A percentile compares a stretch with the other conserved stretches of the same genome.
phyloP scores from a whole-genome alignment of 2,113 vertebrate species.

The Gopherus evgoodei region DNA sequence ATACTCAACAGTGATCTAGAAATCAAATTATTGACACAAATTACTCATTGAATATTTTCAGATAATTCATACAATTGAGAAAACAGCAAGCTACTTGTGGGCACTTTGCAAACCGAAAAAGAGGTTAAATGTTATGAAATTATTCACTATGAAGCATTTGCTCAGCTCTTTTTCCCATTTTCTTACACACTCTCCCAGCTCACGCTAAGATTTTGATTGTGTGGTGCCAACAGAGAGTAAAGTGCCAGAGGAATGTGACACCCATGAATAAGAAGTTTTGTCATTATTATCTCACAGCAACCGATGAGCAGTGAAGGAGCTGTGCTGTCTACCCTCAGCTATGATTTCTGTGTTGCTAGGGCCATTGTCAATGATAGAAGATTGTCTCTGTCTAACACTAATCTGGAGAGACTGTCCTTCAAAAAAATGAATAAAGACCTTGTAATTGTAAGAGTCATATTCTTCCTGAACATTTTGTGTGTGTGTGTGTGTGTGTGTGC shows the following conservation, averaged over 20 bases:
- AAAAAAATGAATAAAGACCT: neutral
- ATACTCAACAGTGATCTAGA: neutral
- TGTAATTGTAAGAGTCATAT: neutral
- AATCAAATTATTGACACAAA: neutral
- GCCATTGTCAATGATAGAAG: neutral
- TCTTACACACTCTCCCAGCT: neutral
- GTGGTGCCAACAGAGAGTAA: neutral
- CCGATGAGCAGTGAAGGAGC: neutral
- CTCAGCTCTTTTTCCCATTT: neutral
- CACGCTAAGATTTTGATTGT: neutral
- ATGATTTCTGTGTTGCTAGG: neutral
- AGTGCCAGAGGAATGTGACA: neutral
- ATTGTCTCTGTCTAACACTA: neutral
- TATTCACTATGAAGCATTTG: neutral
- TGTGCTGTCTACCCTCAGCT: neutral
- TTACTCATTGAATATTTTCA: neutral
- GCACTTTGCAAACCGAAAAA: neutral
- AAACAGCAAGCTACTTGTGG: neutral
- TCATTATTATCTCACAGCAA: neutral
- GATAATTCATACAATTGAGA: neutral
- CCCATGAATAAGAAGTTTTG: neutral
- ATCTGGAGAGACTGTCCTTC: neutral
- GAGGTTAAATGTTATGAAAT: conserved; percentile 3
- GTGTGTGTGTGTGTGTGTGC: neutral
- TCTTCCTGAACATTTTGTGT: neutral